Evolutionary conservation across 2,113 vertebrate species (phyloP).

Genomic region (Bubo blakistoni): DNA sequence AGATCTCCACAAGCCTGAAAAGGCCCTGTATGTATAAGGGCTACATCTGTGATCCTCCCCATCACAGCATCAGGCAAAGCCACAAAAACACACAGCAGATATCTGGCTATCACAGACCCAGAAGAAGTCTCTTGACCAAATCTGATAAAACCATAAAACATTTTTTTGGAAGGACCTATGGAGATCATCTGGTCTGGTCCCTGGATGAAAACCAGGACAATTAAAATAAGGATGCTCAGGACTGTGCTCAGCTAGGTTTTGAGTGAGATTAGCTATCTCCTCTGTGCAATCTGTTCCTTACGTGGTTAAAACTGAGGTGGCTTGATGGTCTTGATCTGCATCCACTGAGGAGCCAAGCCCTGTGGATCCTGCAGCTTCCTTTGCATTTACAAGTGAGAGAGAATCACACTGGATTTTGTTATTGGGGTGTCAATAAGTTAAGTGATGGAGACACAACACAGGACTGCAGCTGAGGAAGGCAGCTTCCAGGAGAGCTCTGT

Average conservation of each 20-base stretch:
- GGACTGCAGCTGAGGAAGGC: not conserved
- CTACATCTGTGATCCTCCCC: not conserved
- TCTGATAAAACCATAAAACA: not conserved
- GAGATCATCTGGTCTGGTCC: not conserved
- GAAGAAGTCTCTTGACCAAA: not conserved
- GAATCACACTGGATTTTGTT: not conserved
- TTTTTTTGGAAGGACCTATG: not conserved
- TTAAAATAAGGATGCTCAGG: not conserved
- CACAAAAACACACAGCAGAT: not conserved
- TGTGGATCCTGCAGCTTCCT: not conserved
- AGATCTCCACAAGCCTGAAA: not conserved
- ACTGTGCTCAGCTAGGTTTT: not conserved
- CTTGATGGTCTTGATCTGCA: not conserved
- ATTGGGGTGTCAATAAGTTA: not conserved
- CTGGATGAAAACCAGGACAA: not conserved
- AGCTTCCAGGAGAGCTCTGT: not conserved
- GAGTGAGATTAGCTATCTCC: not conserved
- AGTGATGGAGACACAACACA: not conserved
- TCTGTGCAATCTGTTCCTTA: not conserved
- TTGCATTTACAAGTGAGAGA: not conserved
- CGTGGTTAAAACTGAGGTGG: not conserved
- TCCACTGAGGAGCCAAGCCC: not conserved
- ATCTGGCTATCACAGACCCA: not conserved
- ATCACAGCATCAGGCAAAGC: not conserved
- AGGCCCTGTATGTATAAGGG: rapidly evolving